phyloP scores from a whole-genome alignment of 2,888 invertebrate genomes.

The Eudasyphora cyanicolor region DNA sequence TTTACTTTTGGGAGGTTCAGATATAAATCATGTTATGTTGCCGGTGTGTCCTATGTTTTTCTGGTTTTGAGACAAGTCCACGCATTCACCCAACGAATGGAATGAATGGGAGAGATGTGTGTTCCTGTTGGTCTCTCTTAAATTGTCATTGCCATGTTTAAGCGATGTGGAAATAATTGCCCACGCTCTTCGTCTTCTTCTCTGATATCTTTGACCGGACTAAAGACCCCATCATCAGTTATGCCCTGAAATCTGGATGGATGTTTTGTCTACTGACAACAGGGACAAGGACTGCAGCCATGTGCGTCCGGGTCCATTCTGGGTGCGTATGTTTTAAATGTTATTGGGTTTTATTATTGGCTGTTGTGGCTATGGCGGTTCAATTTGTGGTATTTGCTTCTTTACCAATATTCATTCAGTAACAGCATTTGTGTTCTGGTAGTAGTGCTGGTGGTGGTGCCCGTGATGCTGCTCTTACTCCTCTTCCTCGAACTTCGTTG shows the following conservation, averaged over 20 bases:
- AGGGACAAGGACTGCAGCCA: no score
- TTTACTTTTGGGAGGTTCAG: neutral
- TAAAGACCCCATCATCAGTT: neutral
- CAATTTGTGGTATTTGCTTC: constrained; percentile 14
- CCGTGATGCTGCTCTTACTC: neutral
- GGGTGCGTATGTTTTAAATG: constrained; percentile 10
- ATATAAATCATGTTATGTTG: neutral
- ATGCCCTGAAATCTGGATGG: neutral
- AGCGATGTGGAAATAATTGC: constrained; percentile 54
- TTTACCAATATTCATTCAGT: constrained; percentile 13
- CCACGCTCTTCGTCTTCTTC: no score
- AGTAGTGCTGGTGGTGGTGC: neutral
- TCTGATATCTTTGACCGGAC: neutral
- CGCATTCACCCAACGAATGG: neutral
- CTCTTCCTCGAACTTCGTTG: neutral
- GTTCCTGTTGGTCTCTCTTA: neutral
- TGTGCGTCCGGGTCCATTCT: neutral
- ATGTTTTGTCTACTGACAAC: neutral
- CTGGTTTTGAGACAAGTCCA: neutral
- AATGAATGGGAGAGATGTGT: neutral
- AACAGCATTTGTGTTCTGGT: neutral
- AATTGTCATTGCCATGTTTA: neutral
- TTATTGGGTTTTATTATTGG: constrained; percentile 36
- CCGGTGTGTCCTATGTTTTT: constrained; percentile 19
- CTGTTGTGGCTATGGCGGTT: constrained; percentile 10